Evolutionary conservation across 2,797 vertebrate species (phyloP).

Genomic region (Oreortyx pictus): DNA sequence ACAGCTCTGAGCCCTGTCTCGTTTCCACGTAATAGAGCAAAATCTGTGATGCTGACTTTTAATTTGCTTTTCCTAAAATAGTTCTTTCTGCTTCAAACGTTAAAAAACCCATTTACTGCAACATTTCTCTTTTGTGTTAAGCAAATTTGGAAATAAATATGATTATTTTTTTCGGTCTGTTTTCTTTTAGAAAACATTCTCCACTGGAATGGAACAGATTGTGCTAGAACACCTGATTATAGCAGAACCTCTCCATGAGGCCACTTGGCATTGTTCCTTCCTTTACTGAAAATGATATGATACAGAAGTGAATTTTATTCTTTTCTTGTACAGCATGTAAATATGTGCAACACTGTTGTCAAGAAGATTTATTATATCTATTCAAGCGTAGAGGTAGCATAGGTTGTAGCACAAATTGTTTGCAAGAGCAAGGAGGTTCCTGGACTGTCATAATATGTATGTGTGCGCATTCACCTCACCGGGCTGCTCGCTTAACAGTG

Average conservation of each 20-base stretch:
- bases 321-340: neutral
- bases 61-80: conserved; percentile 2
- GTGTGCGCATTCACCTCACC: neutral
- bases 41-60: neutral
- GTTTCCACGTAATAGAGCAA: neutral
- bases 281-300: neutral
- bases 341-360: neutral
- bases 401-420: neutral
- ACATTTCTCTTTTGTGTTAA: neutral
- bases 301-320: conserved; percentile 17
- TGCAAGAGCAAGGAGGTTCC: neutral
- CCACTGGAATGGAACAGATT: neutral
- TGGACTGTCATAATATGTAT: fast-evolving
- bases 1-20: neutral
- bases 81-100: neutral
- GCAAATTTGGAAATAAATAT: neutral
- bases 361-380: conserved; percentile 13
- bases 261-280: neutral
- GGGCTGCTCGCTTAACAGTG: neutral
- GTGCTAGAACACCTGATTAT: conserved; percentile 34
- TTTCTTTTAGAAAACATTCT: neutral
- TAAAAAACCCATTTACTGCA: neutral
- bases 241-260: neutral
- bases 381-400: neutral
- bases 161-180: neutral